Conservation (phyloP, 2,797 vertebrate species). For the Melanotaenia maccullochi region DNA sequence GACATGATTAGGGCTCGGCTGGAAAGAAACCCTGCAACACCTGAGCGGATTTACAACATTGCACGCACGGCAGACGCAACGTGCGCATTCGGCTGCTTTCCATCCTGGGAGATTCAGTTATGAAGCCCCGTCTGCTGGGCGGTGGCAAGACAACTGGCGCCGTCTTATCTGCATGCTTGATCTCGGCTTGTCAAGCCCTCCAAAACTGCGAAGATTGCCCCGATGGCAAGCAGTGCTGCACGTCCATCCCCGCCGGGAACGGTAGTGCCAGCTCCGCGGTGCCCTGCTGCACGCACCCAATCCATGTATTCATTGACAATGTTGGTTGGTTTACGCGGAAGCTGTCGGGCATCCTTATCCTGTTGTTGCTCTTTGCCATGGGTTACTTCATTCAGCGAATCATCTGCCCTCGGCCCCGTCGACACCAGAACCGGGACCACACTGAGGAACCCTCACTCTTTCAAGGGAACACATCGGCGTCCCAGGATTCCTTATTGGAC, state of each 20-base stretch:
- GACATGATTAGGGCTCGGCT: slow-evolving; percentile 51
- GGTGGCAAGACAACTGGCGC: slow-evolving; percentile 68
- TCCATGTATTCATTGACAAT: slow-evolving; percentile 90
- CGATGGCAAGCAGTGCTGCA: slow-evolving; percentile 88
- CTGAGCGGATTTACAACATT: slow-evolving; percentile 39
- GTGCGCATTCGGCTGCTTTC: not conserved
- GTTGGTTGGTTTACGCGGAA: slow-evolving; percentile 92
- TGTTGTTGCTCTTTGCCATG: slow-evolving; percentile 92
- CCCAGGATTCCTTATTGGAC: slow-evolving; percentile 92
- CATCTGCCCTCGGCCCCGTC: slow-evolving; percentile 89
- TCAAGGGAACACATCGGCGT: slow-evolving; percentile 82
- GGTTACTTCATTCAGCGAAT: slow-evolving; percentile 94
- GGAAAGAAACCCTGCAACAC: slow-evolving; percentile 56
- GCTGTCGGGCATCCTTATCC: slow-evolving; percentile 92
- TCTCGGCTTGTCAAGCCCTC: slow-evolving; percentile 82
- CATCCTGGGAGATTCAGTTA: slow-evolving; percentile 49
- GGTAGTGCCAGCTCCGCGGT: slow-evolving; percentile 78
- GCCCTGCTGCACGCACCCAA: slow-evolving; percentile 88
- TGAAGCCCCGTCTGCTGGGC: slow-evolving; percentile 71
- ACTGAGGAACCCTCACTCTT: slow-evolving; percentile 81
- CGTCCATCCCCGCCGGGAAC: slow-evolving; percentile 70
- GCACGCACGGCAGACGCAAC: slow-evolving; percentile 27
- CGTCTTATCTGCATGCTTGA: slow-evolving; percentile 71
- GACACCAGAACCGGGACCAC: slow-evolving; percentile 69
- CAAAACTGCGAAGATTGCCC: slow-evolving; percentile 87